Evolutionary conservation across 2,888 invertebrate genomes (phyloP), one percentile per base, ranked within the genome.

Genomic region (Lithosia quadra): DNA sequence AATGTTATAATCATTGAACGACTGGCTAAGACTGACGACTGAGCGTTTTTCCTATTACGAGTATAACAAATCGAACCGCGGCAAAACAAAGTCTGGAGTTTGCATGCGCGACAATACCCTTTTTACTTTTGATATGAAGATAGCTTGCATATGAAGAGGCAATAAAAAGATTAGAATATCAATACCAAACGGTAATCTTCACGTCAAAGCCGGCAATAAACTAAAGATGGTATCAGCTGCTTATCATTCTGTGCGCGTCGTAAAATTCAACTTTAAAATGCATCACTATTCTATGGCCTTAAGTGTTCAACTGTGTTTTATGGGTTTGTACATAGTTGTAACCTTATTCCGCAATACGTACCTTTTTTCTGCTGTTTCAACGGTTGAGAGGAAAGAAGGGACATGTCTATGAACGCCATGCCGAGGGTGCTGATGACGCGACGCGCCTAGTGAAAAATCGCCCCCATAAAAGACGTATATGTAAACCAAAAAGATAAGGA

Each of bases 181-280:
- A 56, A 22, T 11, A 56, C 13, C 22, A n/a, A 10, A 22, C 55
- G 24, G 21, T 56, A 15, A 56, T 22, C 13, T 11, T 7, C 24
- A 56, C 15, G 55, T 56, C 24, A 24, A 49, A 56, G 21, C 55
- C 55, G 55, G 24, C 22, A 21, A 24, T 56, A 56, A 22, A 55
- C 55, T 4, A 22, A 22, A 56, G 55, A 55, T 55, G 55, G 21
- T 56, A 56, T 56, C 55, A 22, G 55, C 24, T 56, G 55, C 55
- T 56, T 56, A 56, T 22, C 55, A 56, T 56, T 56, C 21, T 21
- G 21, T 22, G 13, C 24, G 5, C 22, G 24, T 56, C 15, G 22
- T 56, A 56, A 56, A 56, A 24, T 56, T 24, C 24, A 56, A 24
- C 10, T 22, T 24, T 13, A 56, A 56, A 21, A 56, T 56, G n/a